A percentile compares a stretch with the other conserved stretches of the same genome.
phyloP scores from a whole-genome alignment of 2,113 vertebrate genomes.

The Circaetus cinerascens region DNA sequence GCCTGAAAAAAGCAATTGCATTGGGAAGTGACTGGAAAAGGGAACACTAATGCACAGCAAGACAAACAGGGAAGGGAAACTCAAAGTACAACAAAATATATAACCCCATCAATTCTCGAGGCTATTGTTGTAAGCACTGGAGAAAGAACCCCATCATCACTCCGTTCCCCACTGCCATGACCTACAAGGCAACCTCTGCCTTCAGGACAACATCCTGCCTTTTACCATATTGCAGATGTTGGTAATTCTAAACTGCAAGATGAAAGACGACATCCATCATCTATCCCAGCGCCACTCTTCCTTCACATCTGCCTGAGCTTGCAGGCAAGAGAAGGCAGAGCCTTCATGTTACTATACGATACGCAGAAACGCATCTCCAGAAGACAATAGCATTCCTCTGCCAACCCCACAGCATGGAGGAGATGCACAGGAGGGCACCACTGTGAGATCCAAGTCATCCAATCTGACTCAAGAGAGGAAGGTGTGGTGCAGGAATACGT shows the following conservation, averaged over 20 bases:
- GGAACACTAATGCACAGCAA: neutral
- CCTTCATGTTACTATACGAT: neutral
- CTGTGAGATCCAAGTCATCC: neutral
- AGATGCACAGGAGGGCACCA: neutral
- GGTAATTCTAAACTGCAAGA: neutral
- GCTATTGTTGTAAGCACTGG: neutral
- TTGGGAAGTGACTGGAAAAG: neutral
- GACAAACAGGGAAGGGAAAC: neutral
- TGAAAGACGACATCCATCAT: neutral
- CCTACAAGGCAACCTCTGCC: neutral
- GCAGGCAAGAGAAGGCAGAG: neutral
- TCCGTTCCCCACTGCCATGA: fast-evolving
- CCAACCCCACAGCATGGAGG: fast-evolving
- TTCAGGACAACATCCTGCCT: neutral
- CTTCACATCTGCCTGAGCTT: neutral
- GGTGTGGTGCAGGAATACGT: neutral
- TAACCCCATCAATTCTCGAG: neutral
- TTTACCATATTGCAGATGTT: neutral
- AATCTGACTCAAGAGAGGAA: neutral
- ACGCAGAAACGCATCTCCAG: neutral
- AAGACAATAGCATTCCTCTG: neutral
- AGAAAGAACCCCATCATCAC: neutral
- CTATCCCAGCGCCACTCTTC: neutral
- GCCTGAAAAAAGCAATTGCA: neutral
- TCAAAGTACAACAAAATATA: neutral